Conservation (phyloP, 2,888 invertebrate genomes). For the Xylota segnis region DNA sequence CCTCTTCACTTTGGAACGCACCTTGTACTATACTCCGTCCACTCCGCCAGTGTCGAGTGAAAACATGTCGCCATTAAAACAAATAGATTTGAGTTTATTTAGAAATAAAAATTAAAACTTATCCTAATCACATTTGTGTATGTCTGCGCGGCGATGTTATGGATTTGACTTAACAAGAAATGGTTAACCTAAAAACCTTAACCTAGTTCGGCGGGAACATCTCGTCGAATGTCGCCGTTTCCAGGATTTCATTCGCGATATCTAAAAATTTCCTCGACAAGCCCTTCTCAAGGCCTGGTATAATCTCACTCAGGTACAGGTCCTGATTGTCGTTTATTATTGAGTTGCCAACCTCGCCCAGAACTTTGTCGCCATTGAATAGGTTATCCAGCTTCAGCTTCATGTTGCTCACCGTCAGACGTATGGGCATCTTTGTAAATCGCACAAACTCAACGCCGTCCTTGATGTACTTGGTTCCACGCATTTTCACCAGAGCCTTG, state of each 20-base stretch:
- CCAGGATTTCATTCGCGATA: constrained; percentile 83
- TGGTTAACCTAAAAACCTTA: neutral
- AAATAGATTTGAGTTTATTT: neutral
- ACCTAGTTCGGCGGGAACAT: constrained; percentile 82
- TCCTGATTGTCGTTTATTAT: constrained; percentile 84
- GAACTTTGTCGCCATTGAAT: constrained; percentile 82
- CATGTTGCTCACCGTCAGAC: constrained; percentile 81
- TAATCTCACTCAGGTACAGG: constrained; percentile 83
- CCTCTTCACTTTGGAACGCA: too few species aligned
- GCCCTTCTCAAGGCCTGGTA: constrained; percentile 83
- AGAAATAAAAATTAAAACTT: neutral
- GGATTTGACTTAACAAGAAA: constrained; percentile 26
- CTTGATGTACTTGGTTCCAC: constrained; percentile 80
- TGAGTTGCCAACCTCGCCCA: constrained; percentile 83
- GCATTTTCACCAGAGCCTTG: constrained; percentile 82
- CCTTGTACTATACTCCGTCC: too few species aligned
- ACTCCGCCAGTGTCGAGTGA: too few species aligned
- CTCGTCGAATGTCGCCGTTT: constrained; percentile 83
- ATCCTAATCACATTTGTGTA: neutral
- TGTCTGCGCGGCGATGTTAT: neutral
- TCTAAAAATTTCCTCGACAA: constrained; percentile 83
- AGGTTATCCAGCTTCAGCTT: constrained; percentile 83
- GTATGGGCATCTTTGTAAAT: constrained; percentile 82
- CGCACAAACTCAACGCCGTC: constrained; percentile 82
- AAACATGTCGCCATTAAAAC: too few species aligned